Base-by-base conservation (phyloP, 1,140 invertebrate genomes). In the Orchestia grillus region DNA sequence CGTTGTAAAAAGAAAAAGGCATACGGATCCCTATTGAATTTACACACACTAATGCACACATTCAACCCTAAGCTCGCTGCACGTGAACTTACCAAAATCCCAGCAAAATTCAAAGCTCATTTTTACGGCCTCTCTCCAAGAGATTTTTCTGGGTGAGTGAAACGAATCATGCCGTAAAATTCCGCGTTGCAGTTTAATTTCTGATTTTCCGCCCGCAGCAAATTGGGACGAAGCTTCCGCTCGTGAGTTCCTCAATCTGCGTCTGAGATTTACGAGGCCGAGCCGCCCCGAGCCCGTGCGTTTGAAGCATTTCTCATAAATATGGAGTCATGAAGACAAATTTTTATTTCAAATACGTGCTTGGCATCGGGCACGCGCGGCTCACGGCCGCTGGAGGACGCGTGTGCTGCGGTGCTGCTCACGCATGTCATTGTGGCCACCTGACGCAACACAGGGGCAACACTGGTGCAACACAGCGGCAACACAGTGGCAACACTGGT, bases 291-390 rank as follows among this genome's bases (percentile, higher is more conserved):
- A 77, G 11, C 28, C 28, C 15, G 62, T 36, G 28, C 11, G 62
- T 36, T 77, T 77, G 62, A 77, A 77, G 62, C 62, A 15, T 77
- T 77, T 77, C 62, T 77, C 62, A 28, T 77, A 77, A 77, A 77
- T 77, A 36, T 77, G 62, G 62, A 77, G 62, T 77, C 62, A 77
- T 77, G 62, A 77, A 77, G 62, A 77, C 62, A 77, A 77, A 77
- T 77, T 77, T 77, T 77, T 77, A 77, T 77, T 77, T 77, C 62
- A 3, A 77, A 77, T 23, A 36, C 62, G 62, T 77, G 62, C 62
- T 1, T 36, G 11, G 62, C 62, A 36, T 77, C 15, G 28, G 1
- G 28, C 6, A 53, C 6, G 11, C 1, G 15, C 62, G 36, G 62
- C 28, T 77, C 36, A 77, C 62, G 62, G 36, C 1, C 28, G 62